Evolutionary conservation across 2,113 vertebrate genomes (phyloP).

Genomic region (Mola mola): DNA sequence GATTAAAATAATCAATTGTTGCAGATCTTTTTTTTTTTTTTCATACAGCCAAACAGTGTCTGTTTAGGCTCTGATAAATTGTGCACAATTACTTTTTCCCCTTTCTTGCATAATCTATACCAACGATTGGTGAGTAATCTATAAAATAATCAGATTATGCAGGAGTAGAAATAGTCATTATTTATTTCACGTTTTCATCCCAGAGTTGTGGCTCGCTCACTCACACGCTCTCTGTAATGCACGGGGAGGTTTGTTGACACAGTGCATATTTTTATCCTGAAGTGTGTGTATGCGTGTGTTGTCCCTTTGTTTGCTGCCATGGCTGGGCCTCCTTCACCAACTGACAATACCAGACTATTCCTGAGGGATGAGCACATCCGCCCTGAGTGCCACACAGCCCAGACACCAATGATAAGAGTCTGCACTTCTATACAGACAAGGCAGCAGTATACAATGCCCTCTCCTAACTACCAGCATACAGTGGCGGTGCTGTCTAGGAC

Average conservation of each 20-base stretch:
- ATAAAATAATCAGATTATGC: no score
- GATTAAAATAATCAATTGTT: no score
- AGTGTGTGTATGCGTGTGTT: constrained; percentile 12
- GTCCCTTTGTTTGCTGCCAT: constrained; percentile 69
- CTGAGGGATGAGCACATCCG: constrained; percentile 80
- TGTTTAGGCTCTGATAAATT: no score
- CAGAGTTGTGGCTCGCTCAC: constrained; percentile 19
- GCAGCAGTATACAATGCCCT: constrained; percentile 28
- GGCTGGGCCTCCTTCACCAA: constrained; percentile 69
- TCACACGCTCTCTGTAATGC: constrained; percentile 11
- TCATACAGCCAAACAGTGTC: no score
- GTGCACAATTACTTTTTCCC: no score
- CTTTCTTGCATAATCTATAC: no score
- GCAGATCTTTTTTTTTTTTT: no score
- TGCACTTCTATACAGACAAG: constrained; percentile 42
- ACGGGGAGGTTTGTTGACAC: constrained; percentile 57
- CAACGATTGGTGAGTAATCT: no score
- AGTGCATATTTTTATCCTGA: constrained; percentile 66
- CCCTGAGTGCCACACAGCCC: constrained; percentile 69
- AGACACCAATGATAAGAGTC: constrained; percentile 63
- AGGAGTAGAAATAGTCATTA: not conserved
- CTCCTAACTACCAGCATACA: constrained; percentile 42
- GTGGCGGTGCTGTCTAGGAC: constrained; percentile 29
- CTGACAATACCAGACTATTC: constrained; percentile 79
- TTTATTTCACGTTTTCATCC: not conserved